A percentile compares a stretch with the other conserved stretches of the same genome.
These are phyloP conservation scores for Zele albiditarsus DNA, from an alignment of 2,888 invertebrate genomes.

Conservation along the genomic window DNA sequence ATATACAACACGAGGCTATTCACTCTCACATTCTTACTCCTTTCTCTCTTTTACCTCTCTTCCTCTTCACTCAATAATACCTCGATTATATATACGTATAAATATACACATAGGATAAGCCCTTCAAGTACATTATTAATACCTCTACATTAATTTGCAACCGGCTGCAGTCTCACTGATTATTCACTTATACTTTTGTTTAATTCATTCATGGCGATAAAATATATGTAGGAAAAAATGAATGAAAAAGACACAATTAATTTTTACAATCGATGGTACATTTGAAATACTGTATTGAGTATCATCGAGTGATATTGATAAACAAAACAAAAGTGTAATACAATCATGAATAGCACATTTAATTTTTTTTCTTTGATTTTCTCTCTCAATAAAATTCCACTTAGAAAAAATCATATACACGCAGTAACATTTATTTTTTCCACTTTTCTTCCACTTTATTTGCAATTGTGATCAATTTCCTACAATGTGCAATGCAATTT, in stretches of 20 bases:
- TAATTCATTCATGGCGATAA: not conserved
- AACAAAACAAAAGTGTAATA: not conserved
- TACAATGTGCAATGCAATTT: slow-evolving; percentile 8
- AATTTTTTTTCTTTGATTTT: not conserved
- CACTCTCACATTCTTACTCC: not conserved
- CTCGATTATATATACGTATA: slow-evolving; percentile 26
- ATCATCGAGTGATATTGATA: too few species aligned
- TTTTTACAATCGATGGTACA: too few species aligned
- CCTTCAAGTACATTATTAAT: slow-evolving; percentile 25
- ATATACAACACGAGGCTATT: not conserved
- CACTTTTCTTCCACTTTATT: not conserved
- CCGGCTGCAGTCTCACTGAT: slow-evolving; percentile 5
- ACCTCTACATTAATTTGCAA: slow-evolving; percentile 10
- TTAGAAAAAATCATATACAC: not conserved
- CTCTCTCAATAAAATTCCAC: not conserved
- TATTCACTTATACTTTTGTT: slow-evolving; percentile 1
- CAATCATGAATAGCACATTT: not conserved
- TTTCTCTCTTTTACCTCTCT: not conserved
- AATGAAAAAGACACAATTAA: too few species aligned
- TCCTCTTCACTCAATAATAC: slow-evolving; percentile 1
- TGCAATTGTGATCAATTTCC: slow-evolving; percentile 24
- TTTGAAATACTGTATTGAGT: too few species aligned
- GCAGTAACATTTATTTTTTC: not conserved
- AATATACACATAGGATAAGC: slow-evolving; percentile 5
- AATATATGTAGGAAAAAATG: not conserved